phyloP scores from a whole-genome alignment of 2,888 invertebrate species.

The Scaptomyza tumidula region DNA sequence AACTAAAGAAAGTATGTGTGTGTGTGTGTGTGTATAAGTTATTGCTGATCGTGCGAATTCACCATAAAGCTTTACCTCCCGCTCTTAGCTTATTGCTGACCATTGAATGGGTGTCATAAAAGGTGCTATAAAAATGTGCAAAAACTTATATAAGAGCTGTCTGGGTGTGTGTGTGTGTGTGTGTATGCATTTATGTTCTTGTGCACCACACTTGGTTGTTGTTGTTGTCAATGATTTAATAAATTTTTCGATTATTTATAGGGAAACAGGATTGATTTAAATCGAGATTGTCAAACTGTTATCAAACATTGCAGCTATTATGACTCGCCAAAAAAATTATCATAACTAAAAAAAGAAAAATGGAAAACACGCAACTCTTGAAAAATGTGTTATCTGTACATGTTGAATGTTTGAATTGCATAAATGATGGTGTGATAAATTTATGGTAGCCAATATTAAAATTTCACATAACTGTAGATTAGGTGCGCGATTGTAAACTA shows the following conservation, averaged over 20 bases:
- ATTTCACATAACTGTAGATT: slow-evolving; percentile 7
- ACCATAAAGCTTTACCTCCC: slow-evolving; percentile 19
- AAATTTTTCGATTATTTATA: neutral
- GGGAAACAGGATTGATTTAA: neutral
- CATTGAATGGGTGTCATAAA: slow-evolving; percentile 21
- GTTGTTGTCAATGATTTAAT: neutral
- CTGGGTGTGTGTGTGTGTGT: neutral
- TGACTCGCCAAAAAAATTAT: neutral
- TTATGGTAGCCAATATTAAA: neutral
- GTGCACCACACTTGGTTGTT: neutral
- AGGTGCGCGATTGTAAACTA: neutral
- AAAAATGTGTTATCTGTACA: neutral
- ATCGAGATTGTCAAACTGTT: neutral
- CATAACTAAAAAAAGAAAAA: neutral
- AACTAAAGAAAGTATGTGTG: slow-evolving; percentile 45
- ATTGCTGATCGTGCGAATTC: slow-evolving; percentile 66
- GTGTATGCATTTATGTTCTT: neutral
- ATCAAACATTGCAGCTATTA: neutral
- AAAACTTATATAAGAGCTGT: slow-evolving; percentile 21
- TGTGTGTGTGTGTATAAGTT: slow-evolving; percentile 13
- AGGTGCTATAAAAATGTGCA: slow-evolving; percentile 18
- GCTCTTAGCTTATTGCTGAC: slow-evolving; percentile 1
- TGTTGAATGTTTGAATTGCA: neutral
- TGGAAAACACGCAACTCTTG: neutral
- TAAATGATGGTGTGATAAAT: neutral